Evolutionary conservation across 1,140 invertebrate genomes (phyloP).

Genomic region (Drosophila rufa): DNA sequence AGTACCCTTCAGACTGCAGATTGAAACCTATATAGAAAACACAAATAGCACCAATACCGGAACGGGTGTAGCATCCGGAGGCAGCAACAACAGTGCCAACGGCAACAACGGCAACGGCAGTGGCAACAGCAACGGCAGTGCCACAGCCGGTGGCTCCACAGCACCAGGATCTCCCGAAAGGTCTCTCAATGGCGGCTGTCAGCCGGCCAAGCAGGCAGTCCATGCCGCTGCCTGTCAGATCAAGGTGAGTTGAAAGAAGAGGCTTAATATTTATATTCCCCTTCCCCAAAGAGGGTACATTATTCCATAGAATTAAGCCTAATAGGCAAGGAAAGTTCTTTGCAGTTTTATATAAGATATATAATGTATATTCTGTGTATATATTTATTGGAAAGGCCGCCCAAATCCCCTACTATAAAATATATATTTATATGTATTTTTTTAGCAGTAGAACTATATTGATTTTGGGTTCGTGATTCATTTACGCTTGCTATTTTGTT

Average conservation of each 20-base stretch:
- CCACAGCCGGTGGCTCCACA: constrained; percentile 14
- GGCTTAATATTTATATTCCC: no score
- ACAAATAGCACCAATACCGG: constrained; percentile 45
- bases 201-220: constrained; percentile 86
- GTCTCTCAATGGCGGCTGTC: constrained; percentile 30
- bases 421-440: background rate
- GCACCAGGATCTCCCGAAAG: constrained; percentile 42
- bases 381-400: no score
- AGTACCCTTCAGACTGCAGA: constrained; percentile 97
- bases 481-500: background rate
- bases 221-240: constrained; percentile 98
- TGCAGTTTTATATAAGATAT: background rate
- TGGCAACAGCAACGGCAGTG: constrained; percentile 23
- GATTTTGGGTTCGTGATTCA: background rate
- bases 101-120: constrained; percentile 21
- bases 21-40: constrained; percentile 92
- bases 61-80: background rate
- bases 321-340: no score
- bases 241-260: constrained; percentile 88
- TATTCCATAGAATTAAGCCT: no score
- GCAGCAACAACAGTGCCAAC: constrained; percentile 22
- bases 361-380: no score
- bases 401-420: no score
- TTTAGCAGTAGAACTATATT: background rate
- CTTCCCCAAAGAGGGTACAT: no score